Base-by-base conservation (phyloP, 2,797 vertebrate species). In the Apogon hyalosoma region DNA sequence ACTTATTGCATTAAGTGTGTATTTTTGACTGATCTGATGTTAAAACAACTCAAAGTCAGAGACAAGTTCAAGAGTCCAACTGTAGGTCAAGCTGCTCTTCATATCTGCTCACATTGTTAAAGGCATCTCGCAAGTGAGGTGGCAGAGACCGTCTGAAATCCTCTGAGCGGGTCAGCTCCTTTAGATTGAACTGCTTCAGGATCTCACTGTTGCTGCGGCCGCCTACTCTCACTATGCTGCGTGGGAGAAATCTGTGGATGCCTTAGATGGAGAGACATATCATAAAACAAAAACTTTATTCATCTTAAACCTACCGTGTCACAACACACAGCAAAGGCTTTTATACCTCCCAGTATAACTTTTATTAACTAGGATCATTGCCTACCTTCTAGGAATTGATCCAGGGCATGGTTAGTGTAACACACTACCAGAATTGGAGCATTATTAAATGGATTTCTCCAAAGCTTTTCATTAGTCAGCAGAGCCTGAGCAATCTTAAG, bases 311-410 rank as follows among this genome's bases (percentile, higher is more conserved):
- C 7, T 2, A 3, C 11, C 1, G 7, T 38, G 48, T 6, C 18
- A 31, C 28, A 4, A 13, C 46, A 63, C 4, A 6, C 1, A 55
- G 6, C 15, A 49, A 19, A 15, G 62, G n/a, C 19, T 42, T 42
- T 18, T 6, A 8, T 15, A 43, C 14, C 14, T 15, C 33, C 33
- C 33, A 36, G 33, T 8, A 28, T 28, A 36, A 36, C 9, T 43
- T 14, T n/a, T 7, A 61, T 60, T 9, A 48, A 31, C 0, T 15
- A 38, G 3, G 15, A 42, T n/a, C 8, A 11, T 9, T 47, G 4
- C 81, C 85, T 93, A 98, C 97, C 97, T 93, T 99, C 97, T n/a
- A 99, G 93, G 90, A 99, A 99, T 91, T 98, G 97, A 92, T 99
- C 97, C 87, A 99, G 91, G 21, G 97, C 97, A 58, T 98, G 97